Base-by-base conservation (phyloP, 2,797 vertebrate genomes). In the Enteromius unitaeniatus region DNA sequence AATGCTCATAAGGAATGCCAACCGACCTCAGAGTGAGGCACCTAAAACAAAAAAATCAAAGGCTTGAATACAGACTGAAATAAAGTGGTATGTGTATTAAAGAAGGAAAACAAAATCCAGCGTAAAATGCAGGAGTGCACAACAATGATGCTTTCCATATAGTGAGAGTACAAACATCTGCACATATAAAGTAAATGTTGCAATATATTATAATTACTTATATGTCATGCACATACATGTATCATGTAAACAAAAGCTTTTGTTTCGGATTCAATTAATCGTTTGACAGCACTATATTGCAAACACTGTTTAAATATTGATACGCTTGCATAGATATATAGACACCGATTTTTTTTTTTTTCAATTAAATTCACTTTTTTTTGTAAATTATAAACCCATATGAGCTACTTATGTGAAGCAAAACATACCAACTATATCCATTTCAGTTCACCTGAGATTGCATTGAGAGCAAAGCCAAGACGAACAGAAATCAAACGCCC, bases 391-490 rank as follows among this genome's bases (percentile, higher is more conserved):
- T 28, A 72, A 49, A 28, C 45, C 26, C 4, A 37, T 75, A 55
- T 55, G 13, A 13, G 51, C 34, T 76, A 42, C 7, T 60, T 42
- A 26, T 17, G 23, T 62, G 58, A 37, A 67, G 28, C 45, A 51
- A 65, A 78, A 49, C 77, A 78, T 60, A 58, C 34, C 53, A 23
- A 31, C 26, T 67, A 49, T 65, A 65, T 65, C 42, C 42, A 79
- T 79, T 79, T 67, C 77, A 67, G n/a, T 79, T 67, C 19, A 78
- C 10, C n/a, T 26, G 8, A 77, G 74, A 60, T 60, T 77, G 4
- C 42, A 79, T 2, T 37, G 19, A 65, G 42, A 67, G 77, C 77
- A 79, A 79, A 67, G 62, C 77, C 62, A 79, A 67, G 77, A 47
- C 15, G 37, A 11, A 81, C 49, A 80, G 78, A 69, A 55, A 68